Conservation (phyloP, 2,113 vertebrate species). For the Mus musculus region GRCm39 chr8:11805001-11805500, state of each 20-base stretch:
- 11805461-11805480: not conserved
- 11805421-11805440: not conserved
- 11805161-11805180: not conserved
- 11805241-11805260: too few species aligned
- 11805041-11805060: not conserved
- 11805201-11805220: not conserved
- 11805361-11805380: not conserved
- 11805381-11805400: too few species aligned
- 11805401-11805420: not conserved
- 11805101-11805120: constrained; percentile 1
- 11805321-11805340: not conserved
- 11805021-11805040: not conserved
- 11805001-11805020: not conserved
- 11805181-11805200: not conserved
- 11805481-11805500: not conserved
- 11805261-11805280: not conserved
- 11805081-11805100: not conserved
- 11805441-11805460: not conserved
- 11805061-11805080: not conserved
- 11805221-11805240: not conserved
- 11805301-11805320: not conserved
- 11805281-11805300: not conserved
- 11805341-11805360: not conserved
- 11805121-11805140: not conserved
- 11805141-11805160: not conserved